Evolutionary conservation across 1,140 invertebrate genomes (phyloP), one percentile per base, ranked within the genome.

Genomic region (Trichogramma pretiosum): DNA sequence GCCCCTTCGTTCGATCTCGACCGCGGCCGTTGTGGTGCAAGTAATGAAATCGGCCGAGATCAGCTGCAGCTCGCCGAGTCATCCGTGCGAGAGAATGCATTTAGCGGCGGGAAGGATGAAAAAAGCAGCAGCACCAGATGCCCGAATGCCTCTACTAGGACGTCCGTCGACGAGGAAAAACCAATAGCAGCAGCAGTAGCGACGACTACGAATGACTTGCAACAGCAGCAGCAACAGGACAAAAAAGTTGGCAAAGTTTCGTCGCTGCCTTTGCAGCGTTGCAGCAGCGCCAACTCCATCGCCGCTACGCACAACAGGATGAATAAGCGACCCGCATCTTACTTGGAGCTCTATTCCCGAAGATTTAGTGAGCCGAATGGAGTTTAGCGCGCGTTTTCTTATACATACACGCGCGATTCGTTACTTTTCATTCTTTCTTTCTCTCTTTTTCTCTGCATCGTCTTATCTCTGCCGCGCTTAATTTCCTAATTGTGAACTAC

Each of bases 281-380:
- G 8, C 41, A 49, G 16, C 16, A n/a, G n/a, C 11, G 19, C 46
- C 26, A 14, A 19, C 10, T n/a, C 38, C n/a, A 17, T 28, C 5
- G 16, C 41, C 13, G 18, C 35, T 3, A 5, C n/a, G 3, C 14
- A 21, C 32, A 1, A 23, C 24, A 9, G n/a, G 7, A 8, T n/a
- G 38, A n/a, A 50, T 23, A 51, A 37, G 24, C 55, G 50, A 44
- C 36, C 55, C n/a, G 37, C 32, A 9, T 59, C 56, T 17, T 63
- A 63, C 40, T 52, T 57, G 55, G 57, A 62, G 14, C 55, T 57
- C 42, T 55, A 63, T 51, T 52, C 41, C 21, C 54, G 45, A 7
- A 58, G 47, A 52, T 32, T 33, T 30, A 28, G 51, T 56, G 24
- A 53, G 54, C 36, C 16, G 3, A 5, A 41, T 10, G 19, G n/a